Base-by-base conservation (phyloP, 30 jellyfish, hydroid and myxozoan genomes). In the Aurelia sp. region DNA sequence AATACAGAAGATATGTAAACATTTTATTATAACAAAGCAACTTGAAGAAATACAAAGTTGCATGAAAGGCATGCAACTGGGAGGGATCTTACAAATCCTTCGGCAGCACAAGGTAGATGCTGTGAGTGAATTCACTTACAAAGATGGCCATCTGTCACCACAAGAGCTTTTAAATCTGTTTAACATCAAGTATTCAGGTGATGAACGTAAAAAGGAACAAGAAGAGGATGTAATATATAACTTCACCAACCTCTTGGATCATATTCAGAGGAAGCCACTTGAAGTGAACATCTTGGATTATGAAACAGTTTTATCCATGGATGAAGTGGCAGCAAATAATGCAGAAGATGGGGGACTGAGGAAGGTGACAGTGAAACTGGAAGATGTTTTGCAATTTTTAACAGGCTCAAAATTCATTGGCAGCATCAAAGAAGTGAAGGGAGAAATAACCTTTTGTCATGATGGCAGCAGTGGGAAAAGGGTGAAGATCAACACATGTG, bases 21-120 rank as follows among this genome's bases (percentile, higher is more conserved):
- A 71, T 71, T 71, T 33, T 71, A 41, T 71, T 33, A 41, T 71
- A 71, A 33, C 24, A 9, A 71, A 71, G 66, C 82, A 71, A 71
- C 24, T 71, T 13, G 82, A 71, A 44, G 82, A 71, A 71, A 71
- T 71, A 19, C 82, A 71, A 59, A 71, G 82, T 47, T 71, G 82
- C 68, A 71, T 33, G 82, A 71, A 27, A 44, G 68, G 82, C 47
- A 33, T 71, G 82, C 66, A 71, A 71, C 66, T 71, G 82, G 82
- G 82, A 33, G 68, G 82, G 19, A 71, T 71, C 30, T 47, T 41
- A 59, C 38, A 71, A 4, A 24, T 55, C 33, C 82, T 71, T 33
- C 82, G 33, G 27, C 82, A 71, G 47, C 51, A 71, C 66, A 71
- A 71, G 47, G 67, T 11, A 41, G 82, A 71, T 71, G 82, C 82